These are phyloP conservation scores for Tholera decimalis DNA, from an alignment of 2,888 invertebrate genomes.

Conservation along the genomic window DNA sequence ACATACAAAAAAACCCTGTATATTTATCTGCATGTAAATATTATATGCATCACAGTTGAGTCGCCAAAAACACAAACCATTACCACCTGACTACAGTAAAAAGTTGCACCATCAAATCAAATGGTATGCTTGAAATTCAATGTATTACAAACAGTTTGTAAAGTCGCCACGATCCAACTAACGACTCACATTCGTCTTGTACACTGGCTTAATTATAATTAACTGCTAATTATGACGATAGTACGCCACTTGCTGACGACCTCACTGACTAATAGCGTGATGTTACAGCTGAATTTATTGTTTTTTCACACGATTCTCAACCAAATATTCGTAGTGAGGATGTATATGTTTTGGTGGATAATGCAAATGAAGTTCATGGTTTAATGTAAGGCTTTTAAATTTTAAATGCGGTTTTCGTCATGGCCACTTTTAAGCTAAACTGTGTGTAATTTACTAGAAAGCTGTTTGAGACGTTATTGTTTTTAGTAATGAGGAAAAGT, in stretches of 20 bases:
- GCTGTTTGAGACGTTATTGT: constrained; percentile 22
- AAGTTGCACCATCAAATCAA: constrained; percentile 28
- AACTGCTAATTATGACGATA: constrained; percentile 78
- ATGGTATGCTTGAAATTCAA: constrained; percentile 45
- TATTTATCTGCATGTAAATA: neutral
- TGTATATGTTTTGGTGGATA: constrained; percentile 46
- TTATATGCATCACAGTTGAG: neutral
- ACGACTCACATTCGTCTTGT: constrained; percentile 75
- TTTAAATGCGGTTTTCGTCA: constrained; percentile 44
- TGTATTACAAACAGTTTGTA: constrained; percentile 58
- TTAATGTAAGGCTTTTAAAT: constrained; percentile 45
- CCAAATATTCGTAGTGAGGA: constrained; percentile 38
- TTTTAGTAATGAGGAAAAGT: constrained; percentile 19
- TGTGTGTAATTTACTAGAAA: constrained; percentile 47
- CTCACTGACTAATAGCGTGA: constrained; percentile 63
- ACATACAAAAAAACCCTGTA: neutral
- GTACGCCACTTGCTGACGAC: constrained; percentile 66
- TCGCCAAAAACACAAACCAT: constrained; percentile 28
- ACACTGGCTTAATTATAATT: constrained; percentile 77
- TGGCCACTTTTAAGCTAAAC: constrained; percentile 32
- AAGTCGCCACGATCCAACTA: constrained; percentile 68
- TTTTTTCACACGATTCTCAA: constrained; percentile 58
- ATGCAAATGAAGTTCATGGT: constrained; percentile 58
- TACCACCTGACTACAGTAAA: constrained; percentile 24
- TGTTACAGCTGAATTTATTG: constrained; percentile 54